Conservation (phyloP, 1,140 invertebrate species). For the Pogonus chalceus region DNA sequence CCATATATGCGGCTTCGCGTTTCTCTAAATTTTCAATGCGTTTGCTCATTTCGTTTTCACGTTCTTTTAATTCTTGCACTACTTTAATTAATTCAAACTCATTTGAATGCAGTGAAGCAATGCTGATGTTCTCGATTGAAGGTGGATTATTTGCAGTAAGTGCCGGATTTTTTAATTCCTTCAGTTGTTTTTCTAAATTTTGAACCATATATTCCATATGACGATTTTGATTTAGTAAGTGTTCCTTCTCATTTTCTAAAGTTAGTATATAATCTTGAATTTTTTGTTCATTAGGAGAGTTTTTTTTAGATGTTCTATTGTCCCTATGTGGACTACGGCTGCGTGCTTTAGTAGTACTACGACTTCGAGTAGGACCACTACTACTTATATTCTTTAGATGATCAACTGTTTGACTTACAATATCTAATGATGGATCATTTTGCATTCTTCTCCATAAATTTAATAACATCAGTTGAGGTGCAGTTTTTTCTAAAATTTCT, state of each 20-base stretch:
- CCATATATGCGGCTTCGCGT: slow-evolving; percentile 55
- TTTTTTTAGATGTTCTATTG: background rate
- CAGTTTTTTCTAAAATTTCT: slow-evolving; percentile 48
- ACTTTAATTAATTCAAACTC: slow-evolving; percentile 2
- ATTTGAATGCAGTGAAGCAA: slow-evolving; percentile 1
- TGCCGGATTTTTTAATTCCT: background rate
- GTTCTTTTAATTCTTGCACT: slow-evolving; percentile 25
- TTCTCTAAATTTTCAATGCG: slow-evolving; percentile 53
- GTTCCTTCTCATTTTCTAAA: background rate
- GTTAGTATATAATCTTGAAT: too few species aligned
- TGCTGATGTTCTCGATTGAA: too few species aligned
- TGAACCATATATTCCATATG: background rate
- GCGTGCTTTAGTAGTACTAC: background rate
- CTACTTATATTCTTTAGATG: background rate
- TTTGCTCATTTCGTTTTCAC: slow-evolving; percentile 35
- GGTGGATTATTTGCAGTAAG: background rate
- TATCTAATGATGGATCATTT: background rate
- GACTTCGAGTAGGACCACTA: background rate
- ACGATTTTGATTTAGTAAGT: background rate
- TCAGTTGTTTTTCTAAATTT: background rate
- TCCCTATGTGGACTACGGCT: background rate
- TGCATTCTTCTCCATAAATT: slow-evolving; percentile 39
- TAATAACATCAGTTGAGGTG: slow-evolving; percentile 54
- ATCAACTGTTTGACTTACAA: background rate
- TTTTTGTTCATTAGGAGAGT: background rate